Percentiles rank a stretch among this genome's conserved stretches.
Evolutionary conservation across 2,797 vertebrate genomes (phyloP).

Genomic region (Tragelaphus eurycerus): DNA sequence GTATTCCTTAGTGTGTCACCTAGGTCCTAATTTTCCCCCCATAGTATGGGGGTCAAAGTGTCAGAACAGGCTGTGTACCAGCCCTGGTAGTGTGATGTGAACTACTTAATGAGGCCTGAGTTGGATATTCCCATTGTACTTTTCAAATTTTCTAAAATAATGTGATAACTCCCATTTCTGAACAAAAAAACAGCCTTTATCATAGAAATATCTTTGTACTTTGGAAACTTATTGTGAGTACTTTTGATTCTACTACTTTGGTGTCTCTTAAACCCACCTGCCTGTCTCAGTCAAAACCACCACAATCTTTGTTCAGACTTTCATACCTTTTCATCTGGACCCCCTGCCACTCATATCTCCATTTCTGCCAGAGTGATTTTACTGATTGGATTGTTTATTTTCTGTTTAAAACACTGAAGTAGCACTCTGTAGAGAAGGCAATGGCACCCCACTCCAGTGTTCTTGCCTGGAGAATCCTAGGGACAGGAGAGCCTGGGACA

Average conservation of each 20-base stretch:
- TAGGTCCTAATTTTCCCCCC: background rate
- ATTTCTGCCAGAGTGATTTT: background rate
- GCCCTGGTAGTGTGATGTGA: background rate
- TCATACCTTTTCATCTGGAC: background rate
- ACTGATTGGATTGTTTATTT: background rate
- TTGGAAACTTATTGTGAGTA: background rate
- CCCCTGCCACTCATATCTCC: background rate
- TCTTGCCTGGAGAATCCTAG: too few species aligned
- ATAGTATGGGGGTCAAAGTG: background rate
- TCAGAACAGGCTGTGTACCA: background rate
- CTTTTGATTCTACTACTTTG: background rate
- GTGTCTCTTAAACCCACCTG: background rate
- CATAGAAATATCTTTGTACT: background rate
- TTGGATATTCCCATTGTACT: background rate
- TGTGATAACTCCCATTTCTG: background rate
- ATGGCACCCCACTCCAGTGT: too few species aligned
- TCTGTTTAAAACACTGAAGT: background rate
- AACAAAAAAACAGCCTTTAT: background rate
- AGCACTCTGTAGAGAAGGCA: background rate
- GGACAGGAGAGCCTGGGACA: too few species aligned
- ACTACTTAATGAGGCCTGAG: background rate
- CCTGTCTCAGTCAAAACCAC: background rate
- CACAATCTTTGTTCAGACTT: background rate
- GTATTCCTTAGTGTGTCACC: background rate
- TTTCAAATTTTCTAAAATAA: background rate